These are phyloP conservation scores for Agrilus planipennis DNA, from an alignment of 1,140 invertebrate genomes.

Conservation along the genomic window DNA sequence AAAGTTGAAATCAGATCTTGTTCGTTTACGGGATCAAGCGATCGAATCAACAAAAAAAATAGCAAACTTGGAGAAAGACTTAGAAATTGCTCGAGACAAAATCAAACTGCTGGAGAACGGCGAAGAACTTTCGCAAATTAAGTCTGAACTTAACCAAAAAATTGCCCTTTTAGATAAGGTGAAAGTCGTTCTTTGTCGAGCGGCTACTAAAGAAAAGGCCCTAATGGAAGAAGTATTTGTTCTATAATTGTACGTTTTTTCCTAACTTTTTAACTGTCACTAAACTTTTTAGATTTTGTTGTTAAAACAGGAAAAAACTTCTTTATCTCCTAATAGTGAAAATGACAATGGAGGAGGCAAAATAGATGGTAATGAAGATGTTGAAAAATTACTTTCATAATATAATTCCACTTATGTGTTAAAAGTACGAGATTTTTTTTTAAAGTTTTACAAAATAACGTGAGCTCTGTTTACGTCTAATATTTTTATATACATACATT, in stretches of 20 bases:
- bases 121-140: constrained; percentile 28
- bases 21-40: constrained; percentile 32
- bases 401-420: too few relatives aligned
- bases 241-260: not conserved
- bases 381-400: too few relatives aligned
- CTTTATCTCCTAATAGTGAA: too few relatives aligned
- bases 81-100: constrained; percentile 30
- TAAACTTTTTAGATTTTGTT: too few relatives aligned
- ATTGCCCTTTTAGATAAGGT: constrained; percentile 40
- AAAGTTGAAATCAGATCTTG: constrained; percentile 22
- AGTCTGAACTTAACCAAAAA: constrained; percentile 40
- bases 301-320: too few relatives aligned
- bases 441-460: too few relatives aligned
- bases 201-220: constrained; percentile 41
- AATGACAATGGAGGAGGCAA: too few relatives aligned
- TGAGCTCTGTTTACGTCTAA: too few relatives aligned
- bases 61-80: constrained; percentile 35
- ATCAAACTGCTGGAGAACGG: constrained; percentile 23
- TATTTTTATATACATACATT: too few relatives aligned
- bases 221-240: constrained; percentile 37
- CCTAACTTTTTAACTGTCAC: too few relatives aligned
- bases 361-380: too few relatives aligned
- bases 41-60: constrained; percentile 35
- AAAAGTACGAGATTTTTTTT: too few relatives aligned
- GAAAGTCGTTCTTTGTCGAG: constrained; percentile 40